phyloP scores from a whole-genome alignment of 1,140 invertebrate species.

The Belonocnema kinseyi region DNA sequence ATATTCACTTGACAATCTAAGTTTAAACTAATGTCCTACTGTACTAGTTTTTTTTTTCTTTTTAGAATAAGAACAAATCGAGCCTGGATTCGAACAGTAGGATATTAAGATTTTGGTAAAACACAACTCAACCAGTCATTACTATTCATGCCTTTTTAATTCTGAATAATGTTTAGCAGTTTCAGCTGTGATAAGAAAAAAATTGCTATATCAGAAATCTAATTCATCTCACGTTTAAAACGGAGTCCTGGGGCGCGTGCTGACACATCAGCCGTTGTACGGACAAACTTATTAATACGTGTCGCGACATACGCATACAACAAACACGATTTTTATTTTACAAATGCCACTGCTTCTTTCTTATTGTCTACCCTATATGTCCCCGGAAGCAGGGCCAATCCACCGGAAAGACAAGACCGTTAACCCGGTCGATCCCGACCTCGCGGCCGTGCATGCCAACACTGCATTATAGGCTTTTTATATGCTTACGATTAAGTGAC shows the following conservation, averaged over 20 bases:
- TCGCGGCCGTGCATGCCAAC: constrained; percentile 71
- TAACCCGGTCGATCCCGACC: constrained; percentile 73
- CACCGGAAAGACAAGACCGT: constrained; percentile 75
- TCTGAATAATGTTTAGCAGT: no score
- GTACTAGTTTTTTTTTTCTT: background rate
- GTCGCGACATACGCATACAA: constrained; percentile 44
- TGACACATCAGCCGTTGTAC: constrained; percentile 68
- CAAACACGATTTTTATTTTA: constrained; percentile 47
- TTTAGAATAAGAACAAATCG: background rate
- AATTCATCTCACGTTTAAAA: constrained; percentile 50
- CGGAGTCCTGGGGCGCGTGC: constrained; percentile 61
- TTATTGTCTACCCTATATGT: constrained; percentile 76
- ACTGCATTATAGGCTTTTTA: constrained; percentile 70
- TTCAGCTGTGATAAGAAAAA: background rate
- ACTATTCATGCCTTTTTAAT: no score
- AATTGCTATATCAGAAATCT: constrained; percentile 7
- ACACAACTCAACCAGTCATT: no score
- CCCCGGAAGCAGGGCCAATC: constrained; percentile 76
- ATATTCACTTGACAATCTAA: background rate
- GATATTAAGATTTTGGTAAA: no score
- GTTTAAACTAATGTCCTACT: background rate
- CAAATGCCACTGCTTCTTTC: constrained; percentile 55
- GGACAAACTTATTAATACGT: constrained; percentile 69
- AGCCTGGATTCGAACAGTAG: no score
- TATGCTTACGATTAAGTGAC: constrained; percentile 59